Conservation (phyloP, 2,888 invertebrate genomes). For the Heliconius sara region DNA sequence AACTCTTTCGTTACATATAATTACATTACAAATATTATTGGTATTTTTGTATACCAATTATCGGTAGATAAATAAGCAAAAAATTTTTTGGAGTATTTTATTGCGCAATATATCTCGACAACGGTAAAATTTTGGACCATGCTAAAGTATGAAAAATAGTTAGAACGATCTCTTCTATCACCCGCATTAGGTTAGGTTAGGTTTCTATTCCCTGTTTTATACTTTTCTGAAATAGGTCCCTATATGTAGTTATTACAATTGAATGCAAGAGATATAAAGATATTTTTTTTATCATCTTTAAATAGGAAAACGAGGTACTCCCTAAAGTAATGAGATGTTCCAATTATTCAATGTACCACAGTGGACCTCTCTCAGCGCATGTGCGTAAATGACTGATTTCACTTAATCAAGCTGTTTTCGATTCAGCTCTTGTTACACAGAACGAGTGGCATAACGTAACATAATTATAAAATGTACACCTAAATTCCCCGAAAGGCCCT, state of each 20-base stretch:
- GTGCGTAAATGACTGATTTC: constrained; percentile 11
- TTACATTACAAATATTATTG: too few relatives aligned
- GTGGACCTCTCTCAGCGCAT: not conserved
- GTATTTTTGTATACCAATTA: too few relatives aligned
- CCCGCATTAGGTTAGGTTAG: not conserved
- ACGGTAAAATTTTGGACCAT: not conserved
- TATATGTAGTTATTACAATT: too few relatives aligned
- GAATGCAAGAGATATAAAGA: too few relatives aligned
- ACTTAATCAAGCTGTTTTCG: constrained; percentile 22
- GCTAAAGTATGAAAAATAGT: not conserved
- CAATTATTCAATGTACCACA: not conserved
- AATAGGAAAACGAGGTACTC: too few relatives aligned
- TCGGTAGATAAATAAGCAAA: too few relatives aligned
- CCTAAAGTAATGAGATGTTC: too few relatives aligned
- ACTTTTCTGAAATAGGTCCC: not conserved
- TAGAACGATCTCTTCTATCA: not conserved
- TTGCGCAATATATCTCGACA: too few relatives aligned
- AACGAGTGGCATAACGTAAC: constrained; percentile 23
- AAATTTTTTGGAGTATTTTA: too few relatives aligned
- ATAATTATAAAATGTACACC: constrained; percentile 34
- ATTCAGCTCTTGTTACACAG: constrained; percentile 22
- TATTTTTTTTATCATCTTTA: too few relatives aligned
- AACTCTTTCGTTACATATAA: not conserved
- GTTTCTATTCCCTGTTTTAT: not conserved
- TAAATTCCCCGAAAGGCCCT: constrained; percentile 34